A percentile compares a stretch with the other conserved stretches of the same genome.
Evolutionary conservation across 2,888 invertebrate species (phyloP).

Genomic region (Drosophila merina): DNA sequence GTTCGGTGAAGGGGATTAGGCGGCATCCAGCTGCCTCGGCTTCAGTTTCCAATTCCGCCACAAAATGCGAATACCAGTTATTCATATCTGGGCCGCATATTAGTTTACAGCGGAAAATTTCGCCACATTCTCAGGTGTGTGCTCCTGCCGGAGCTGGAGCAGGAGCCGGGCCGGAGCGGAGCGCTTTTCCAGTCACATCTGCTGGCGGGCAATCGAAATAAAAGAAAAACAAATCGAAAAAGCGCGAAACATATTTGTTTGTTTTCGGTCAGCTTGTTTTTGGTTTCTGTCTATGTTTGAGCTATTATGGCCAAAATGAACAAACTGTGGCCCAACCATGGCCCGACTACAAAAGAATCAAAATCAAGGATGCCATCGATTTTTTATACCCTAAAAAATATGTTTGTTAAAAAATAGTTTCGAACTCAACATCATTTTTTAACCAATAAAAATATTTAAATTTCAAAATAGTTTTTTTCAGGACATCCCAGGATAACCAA

Average conservation of each 20-base stretch:
- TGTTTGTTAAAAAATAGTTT: background rate
- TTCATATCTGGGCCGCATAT: constrained; percentile 32
- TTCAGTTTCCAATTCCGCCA: constrained; percentile 13
- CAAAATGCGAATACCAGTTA: constrained; percentile 19
- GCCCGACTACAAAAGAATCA: constrained; percentile 9
- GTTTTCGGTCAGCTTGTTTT: constrained; percentile 52
- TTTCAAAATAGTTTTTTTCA: background rate
- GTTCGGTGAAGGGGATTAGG: constrained; percentile 55
- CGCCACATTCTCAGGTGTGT: constrained; percentile 60
- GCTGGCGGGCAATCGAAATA: constrained; percentile 63
- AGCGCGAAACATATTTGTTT: constrained; percentile 57
- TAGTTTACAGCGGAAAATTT: constrained; percentile 58
- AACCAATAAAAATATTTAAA: background rate
- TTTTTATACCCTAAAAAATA: background rate
- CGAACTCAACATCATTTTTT: too few species aligned
- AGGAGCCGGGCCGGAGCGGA: background rate
- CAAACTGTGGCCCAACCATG: constrained; percentile 16
- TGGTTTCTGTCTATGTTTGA: constrained; percentile 9
- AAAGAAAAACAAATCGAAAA: constrained; percentile 52
- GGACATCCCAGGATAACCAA: constrained; percentile 1
- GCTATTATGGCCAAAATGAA: constrained; percentile 36
- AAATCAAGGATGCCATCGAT: background rate
- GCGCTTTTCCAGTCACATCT: constrained; percentile 15
- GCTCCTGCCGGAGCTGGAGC: constrained; percentile 24
- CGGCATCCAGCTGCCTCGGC: background rate